Conservation (phyloP, 2,888 invertebrate genomes). For the Atethmia centrago region DNA sequence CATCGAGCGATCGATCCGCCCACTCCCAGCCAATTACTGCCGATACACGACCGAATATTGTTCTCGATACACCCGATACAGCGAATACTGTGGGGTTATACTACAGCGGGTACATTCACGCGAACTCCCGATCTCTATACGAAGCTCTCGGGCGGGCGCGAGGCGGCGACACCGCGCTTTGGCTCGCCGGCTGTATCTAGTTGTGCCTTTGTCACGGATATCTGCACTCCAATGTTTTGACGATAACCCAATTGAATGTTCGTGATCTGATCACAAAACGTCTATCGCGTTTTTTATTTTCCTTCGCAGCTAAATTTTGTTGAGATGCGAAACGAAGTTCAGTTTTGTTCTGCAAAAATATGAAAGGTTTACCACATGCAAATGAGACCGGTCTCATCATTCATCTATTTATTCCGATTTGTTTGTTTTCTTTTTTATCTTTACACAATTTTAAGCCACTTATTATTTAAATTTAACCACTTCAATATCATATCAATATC, state of each 20-base stretch:
- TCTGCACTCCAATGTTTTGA: constrained; percentile 70
- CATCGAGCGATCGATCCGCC: constrained; percentile 85
- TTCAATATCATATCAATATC: no score
- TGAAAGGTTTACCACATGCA: not conserved
- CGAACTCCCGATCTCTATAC: constrained; percentile 57
- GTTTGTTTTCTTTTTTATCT: constrained; percentile 12
- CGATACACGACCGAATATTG: constrained; percentile 87
- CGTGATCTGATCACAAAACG: constrained; percentile 62
- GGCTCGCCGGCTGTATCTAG: constrained; percentile 57
- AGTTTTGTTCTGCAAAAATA: constrained; percentile 31
- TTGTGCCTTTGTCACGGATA: constrained; percentile 68
- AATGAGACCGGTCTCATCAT: not conserved
- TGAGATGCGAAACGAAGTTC: constrained; percentile 43
- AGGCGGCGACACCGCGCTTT: constrained; percentile 48
- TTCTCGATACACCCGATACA: constrained; percentile 77
- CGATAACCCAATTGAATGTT: constrained; percentile 70
- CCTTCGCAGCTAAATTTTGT: constrained; percentile 49
- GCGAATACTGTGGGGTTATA: constrained; percentile 62
- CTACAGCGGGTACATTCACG: constrained; percentile 51
- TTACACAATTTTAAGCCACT: not conserved
- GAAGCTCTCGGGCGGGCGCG: constrained; percentile 51
- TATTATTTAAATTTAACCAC: not conserved
- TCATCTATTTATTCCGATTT: not conserved
- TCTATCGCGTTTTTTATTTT: constrained; percentile 55
- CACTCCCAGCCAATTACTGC: constrained; percentile 86